Percentiles rank a stretch among this genome's conserved stretches.
phyloP scores from a whole-genome alignment of 2,113 vertebrate genomes.

The Cinclus mexicanus region DNA sequence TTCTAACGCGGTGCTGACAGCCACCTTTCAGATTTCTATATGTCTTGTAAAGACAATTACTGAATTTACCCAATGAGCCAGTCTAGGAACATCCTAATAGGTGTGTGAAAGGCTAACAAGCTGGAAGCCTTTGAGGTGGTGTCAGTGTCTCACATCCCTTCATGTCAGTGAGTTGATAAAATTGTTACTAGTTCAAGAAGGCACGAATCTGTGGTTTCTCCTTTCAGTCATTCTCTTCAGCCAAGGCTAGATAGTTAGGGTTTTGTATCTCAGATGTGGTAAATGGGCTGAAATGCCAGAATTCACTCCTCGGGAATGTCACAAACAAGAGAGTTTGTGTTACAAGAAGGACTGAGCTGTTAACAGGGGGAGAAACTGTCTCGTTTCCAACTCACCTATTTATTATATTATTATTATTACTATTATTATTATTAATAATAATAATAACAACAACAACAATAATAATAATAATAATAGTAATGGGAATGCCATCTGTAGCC shows the following conservation, averaged over 20 bases:
- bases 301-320: neutral
- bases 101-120: conserved; percentile 63
- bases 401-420: neutral
- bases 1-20: neutral
- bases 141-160: conserved; percentile 14
- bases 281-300: conserved; percentile 30
- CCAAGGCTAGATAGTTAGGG: conserved; percentile 20
- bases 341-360: neutral
- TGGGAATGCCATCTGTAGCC: neutral
- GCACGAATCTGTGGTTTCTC: neutral
- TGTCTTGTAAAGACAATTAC: conserved; percentile 58
- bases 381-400: neutral
- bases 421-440: no score
- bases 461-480: neutral
- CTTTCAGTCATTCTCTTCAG: conserved; percentile 28
- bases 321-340: neutral
- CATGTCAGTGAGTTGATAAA: conserved; percentile 38
- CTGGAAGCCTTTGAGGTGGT: conserved; percentile 50
- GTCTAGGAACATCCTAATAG: conserved; percentile 41
- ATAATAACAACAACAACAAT: no score
- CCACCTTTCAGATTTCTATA: conserved; percentile 33
- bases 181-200: conserved; percentile 36
- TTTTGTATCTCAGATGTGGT: neutral
- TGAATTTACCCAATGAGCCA: conserved; percentile 27
- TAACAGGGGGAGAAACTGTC: neutral